These are phyloP conservation scores for Didymodactylos carnosus DNA, from an alignment of 2,888 invertebrate genomes.

Conservation along the genomic window DNA sequence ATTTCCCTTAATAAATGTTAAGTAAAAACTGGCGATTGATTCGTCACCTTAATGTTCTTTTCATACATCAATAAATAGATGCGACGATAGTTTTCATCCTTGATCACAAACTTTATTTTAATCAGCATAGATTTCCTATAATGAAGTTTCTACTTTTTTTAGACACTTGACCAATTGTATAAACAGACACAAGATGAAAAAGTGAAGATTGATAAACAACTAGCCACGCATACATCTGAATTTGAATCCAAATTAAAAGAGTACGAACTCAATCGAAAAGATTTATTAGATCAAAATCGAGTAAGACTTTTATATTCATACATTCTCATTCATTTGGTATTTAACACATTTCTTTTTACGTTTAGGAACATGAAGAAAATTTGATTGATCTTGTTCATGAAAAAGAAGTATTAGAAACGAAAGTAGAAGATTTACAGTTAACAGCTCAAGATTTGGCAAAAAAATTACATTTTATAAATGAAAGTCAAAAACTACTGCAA, in stretches of 20 bases:
- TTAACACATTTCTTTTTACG: neutral
- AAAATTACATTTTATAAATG: neutral
- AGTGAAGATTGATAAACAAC: neutral
- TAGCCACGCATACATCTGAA: neutral
- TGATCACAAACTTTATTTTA: no score
- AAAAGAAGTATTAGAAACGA: conserved; percentile 1
- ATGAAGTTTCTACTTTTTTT: neutral
- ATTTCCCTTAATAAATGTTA: no score
- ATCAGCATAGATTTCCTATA: neutral
- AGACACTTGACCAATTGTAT: neutral
- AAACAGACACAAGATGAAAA: neutral
- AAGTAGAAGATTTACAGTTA: neutral
- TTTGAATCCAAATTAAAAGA: neutral
- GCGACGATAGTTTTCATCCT: no score
- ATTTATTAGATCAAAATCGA: neutral
- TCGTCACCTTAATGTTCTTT: no score
- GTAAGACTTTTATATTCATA: neutral
- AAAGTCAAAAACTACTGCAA: neutral
- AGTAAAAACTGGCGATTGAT: no score
- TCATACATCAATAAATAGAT: no score
- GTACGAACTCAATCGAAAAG: neutral
- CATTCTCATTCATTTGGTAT: neutral
- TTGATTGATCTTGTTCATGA: conserved; percentile 4
- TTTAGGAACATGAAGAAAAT: neutral
- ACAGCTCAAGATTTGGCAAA: neutral